Base-by-base conservation (phyloP, 2,113 vertebrate genomes). In the Corvus moneduloides region DNA sequence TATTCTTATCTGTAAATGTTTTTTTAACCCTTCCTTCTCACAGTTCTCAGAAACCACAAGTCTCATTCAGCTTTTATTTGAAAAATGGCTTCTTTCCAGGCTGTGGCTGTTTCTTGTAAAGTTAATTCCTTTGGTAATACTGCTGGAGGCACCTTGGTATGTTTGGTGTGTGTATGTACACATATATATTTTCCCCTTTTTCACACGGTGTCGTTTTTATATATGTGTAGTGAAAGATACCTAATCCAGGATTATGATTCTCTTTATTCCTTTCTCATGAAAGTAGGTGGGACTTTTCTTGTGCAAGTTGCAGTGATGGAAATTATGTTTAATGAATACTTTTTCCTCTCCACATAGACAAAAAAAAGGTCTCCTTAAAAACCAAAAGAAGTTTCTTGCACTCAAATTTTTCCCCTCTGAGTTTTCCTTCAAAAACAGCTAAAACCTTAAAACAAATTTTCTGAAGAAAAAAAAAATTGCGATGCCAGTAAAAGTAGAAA, bases 241-340 rank as follows among this genome's bases (percentile, higher is more conserved):
- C 92, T 97, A 97, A 98, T 97, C 96, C 97, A 92, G 95, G 96
- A 95, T 97, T 96, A 96, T 6, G 71, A 89, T 88, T 95, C 76
- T 96, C 69, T 96, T 96, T 94, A 94, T 84, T 90, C 62, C 80
- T 92, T 96, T 98, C 96, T 97, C 96, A 97, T 96, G 95, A 97
- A 96, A 94, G 74, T 89, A 91, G 96, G 96, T 96, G 94, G 64
- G 88, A 77, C 93, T 48, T 91, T 87, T 81, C 90, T 84, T 93
- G 41, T 93, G 83, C 91, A 77, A 93, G 76, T 82, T 44, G 46
- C 67, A 13, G 13, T 51, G 91, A 72, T 89, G 94, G 94, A 88
- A 96, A 96, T 94, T 92, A 96, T 67, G 37, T 91, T 78, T 97
- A 95, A 95, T 96, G 91, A 93, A 85, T 52, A 67, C 62, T 79